Evolutionary conservation across 2,888 invertebrate species (phyloP).

Genomic region (Nysson spinosus): DNA sequence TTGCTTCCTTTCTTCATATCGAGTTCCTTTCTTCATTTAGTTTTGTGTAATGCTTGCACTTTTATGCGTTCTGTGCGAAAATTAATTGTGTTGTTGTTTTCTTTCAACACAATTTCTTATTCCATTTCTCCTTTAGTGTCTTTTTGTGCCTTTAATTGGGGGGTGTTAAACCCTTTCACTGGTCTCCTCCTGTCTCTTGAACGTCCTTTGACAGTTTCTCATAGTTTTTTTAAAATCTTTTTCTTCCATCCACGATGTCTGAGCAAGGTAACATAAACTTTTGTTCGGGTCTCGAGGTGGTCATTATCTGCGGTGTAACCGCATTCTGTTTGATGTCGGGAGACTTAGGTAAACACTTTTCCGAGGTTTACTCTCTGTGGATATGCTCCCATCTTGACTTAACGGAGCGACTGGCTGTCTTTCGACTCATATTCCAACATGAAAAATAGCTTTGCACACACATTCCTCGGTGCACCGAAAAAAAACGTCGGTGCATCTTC

Average conservation of each 20-base stretch:
- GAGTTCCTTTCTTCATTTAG: too few relatives aligned
- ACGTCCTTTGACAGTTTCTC: conserved; percentile 14
- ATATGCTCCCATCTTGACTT: conserved; percentile 44
- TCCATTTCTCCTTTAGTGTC: too few relatives aligned
- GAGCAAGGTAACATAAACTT: conserved; percentile 26
- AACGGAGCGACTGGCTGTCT: conserved; percentile 47
- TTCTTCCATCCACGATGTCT: conserved; percentile 16
- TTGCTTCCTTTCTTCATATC: too few relatives aligned
- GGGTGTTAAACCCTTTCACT: too few relatives aligned
- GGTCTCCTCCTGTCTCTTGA: conserved; percentile 7
- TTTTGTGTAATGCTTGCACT: too few relatives aligned
- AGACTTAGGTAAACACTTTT: conserved; percentile 63
- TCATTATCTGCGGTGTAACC: conserved; percentile 61
- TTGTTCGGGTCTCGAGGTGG: conserved; percentile 48
- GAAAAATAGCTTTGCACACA: conserved; percentile 45
- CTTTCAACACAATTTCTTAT: too few relatives aligned
- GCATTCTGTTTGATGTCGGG: conserved; percentile 66
- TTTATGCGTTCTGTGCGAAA: too few relatives aligned
- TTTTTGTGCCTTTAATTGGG: too few relatives aligned
- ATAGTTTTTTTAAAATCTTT: conserved; percentile 12
- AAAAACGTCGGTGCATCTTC: too few relatives aligned
- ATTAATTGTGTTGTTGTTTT: too few relatives aligned
- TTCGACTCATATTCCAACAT: conserved; percentile 40
- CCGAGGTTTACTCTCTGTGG: conserved; percentile 57
- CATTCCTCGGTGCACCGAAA: not conserved